Evolutionary conservation across 2,113 vertebrate species (phyloP).

Genomic region (Phrynosoma platyrhinos): DNA sequence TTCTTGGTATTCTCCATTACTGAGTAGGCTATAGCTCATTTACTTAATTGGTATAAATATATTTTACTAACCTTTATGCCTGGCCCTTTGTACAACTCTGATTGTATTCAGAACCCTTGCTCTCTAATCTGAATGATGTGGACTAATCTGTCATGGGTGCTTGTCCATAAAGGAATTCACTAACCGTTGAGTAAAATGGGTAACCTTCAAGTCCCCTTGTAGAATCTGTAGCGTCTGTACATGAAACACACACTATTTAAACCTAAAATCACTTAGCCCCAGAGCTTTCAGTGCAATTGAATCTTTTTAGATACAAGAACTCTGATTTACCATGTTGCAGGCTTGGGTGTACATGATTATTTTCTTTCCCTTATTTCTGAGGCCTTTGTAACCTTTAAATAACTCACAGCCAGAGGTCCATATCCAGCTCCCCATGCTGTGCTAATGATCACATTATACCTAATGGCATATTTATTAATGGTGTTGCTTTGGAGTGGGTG

Average conservation of each 20-base stretch:
- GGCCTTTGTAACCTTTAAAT: constrained; percentile 42
- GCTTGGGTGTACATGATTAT: background rate
- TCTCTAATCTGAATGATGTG: background rate
- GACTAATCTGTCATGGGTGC: background rate
- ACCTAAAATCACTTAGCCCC: background rate
- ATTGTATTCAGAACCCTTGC: background rate
- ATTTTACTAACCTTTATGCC: background rate
- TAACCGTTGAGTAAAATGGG: background rate
- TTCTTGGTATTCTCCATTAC: background rate
- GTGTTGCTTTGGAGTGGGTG: constrained; percentile 23
- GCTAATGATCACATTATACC: constrained; percentile 36
- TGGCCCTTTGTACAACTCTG: background rate
- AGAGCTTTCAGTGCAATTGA: background rate
- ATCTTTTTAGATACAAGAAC: constrained; percentile 9
- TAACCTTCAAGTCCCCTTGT: background rate
- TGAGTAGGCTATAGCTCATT: background rate
- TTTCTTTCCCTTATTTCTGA: background rate
- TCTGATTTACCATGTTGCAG: constrained; percentile 7
- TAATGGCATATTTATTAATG: constrained; percentile 39
- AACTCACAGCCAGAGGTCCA: constrained; percentile 32
- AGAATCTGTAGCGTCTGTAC: too few species aligned
- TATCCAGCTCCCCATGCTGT: constrained; percentile 36
- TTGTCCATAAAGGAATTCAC: background rate
- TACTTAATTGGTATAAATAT: background rate
- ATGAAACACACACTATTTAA: background rate